Evolutionary conservation across 2,888 invertebrate genomes (phyloP).

Genomic region (Enoplolaimus lenunculus): DNA sequence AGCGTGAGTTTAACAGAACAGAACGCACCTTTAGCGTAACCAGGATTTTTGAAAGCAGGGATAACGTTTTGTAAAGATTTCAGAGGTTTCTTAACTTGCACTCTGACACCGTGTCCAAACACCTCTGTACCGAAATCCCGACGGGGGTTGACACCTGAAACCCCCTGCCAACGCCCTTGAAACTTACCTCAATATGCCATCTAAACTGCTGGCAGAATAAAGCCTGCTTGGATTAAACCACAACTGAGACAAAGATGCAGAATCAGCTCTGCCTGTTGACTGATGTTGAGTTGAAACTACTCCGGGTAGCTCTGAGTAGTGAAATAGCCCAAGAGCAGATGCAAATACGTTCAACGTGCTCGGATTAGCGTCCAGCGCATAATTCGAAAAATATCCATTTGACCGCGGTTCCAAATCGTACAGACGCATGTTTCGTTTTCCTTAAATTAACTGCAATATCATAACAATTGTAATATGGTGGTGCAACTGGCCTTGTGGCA

Average conservation of each 20-base stretch:
- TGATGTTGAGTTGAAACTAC: conserved; percentile 25
- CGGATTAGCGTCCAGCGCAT: conserved; percentile 56
- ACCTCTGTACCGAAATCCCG: too few species aligned
- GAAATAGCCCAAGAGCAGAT: conserved; percentile 34
- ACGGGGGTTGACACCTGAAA: too few species aligned
- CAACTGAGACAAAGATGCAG: conserved; percentile 26
- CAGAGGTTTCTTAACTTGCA: too few species aligned
- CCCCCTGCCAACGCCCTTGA: too few species aligned
- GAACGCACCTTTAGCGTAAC: too few species aligned
- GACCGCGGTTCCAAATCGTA: conserved; percentile 68
- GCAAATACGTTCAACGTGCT: conserved; percentile 70
- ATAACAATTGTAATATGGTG: too few species aligned
- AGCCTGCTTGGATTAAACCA: conserved; percentile 37
- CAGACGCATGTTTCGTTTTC: conserved; percentile 50
- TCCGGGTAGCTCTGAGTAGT: conserved; percentile 31
- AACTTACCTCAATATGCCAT: conserved; percentile 32
- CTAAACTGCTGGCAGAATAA: conserved; percentile 33
- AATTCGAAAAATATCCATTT: conserved; percentile 42
- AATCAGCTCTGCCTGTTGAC: conserved; percentile 21
- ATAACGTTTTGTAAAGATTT: too few species aligned
- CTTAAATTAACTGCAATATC: too few species aligned
- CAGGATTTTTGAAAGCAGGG: too few species aligned
- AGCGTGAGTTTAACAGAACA: too few species aligned
- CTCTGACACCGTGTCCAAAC: too few species aligned
- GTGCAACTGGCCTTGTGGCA: too few species aligned